Conservation (phyloP, 2,113 vertebrate species). For the Paracanthobrama guichenoti region DNA sequence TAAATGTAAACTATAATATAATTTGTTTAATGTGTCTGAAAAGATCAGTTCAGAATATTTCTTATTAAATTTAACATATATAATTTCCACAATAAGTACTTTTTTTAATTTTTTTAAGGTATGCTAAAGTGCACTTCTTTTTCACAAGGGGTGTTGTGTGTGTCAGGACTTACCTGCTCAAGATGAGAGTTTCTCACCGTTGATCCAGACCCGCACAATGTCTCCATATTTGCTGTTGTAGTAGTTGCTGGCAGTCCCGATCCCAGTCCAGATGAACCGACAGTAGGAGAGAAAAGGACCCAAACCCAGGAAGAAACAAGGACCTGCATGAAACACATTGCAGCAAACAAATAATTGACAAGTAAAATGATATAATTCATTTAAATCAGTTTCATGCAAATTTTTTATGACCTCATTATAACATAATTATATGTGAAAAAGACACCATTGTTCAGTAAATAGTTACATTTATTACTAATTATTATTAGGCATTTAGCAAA, state of each 20-base stretch:
- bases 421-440: too few species aligned
- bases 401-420: too few species aligned
- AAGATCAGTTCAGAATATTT: background rate
- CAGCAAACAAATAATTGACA: background rate
- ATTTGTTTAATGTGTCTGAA: background rate
- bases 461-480: background rate
- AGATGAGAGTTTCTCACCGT: slow-evolving; percentile 90
- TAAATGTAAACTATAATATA: background rate
- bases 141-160: background rate
- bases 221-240: slow-evolving; percentile 93
- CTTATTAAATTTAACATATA: background rate
- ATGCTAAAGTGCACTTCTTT: too few species aligned
- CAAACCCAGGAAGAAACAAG: slow-evolving; percentile 83
- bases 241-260: slow-evolving; percentile 91
- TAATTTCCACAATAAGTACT: background rate
- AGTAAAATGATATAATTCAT: background rate
- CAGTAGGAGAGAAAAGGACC: slow-evolving; percentile 74
- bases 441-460: background rate
- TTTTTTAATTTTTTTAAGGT: background rate
- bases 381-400: background rate
- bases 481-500: background rate
- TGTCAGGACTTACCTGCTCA: slow-evolving; percentile 85
- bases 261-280: slow-evolving; percentile 85
- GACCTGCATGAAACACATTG: slow-evolving; percentile 74
- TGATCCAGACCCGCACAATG: slow-evolving; percentile 92